Conservation (phyloP, 2,888 invertebrate genomes). For the Syritta pipiens region DNA sequence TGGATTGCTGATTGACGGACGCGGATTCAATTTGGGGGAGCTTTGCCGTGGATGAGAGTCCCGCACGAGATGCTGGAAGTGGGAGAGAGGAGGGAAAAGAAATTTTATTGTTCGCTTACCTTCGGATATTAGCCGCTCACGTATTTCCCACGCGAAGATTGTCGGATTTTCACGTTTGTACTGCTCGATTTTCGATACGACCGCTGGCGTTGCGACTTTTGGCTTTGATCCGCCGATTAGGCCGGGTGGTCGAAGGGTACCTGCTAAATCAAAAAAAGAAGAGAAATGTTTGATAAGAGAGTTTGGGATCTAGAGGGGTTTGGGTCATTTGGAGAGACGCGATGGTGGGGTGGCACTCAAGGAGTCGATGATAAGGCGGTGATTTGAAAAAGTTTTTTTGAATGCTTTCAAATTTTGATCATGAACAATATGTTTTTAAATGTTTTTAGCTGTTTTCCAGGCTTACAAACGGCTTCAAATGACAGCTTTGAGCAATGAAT, state of each 20-base stretch:
- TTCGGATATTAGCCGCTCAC: conserved; percentile 97
- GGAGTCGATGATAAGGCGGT: too few species aligned
- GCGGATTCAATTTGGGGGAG: conserved; percentile 21
- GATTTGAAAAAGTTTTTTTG: too few species aligned
- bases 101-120: conserved; percentile 84
- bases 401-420: too few species aligned
- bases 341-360: neutral
- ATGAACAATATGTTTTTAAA: too few species aligned
- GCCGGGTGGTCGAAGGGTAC: conserved; percentile 92
- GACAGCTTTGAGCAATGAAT: too few species aligned
- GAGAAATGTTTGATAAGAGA: too few species aligned
- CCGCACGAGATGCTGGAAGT: neutral
- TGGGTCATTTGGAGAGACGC: neutral
- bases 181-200: conserved; percentile 98
- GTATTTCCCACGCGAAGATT: conserved; percentile 99
- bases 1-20: conserved; percentile 52
- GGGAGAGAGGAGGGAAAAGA: conserved; percentile 13
- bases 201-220: conserved; percentile 98
- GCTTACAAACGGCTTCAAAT: too few species aligned
- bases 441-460: too few species aligned
- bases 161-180: conserved; percentile 99
- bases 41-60: conserved; percentile 53
- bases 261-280: conserved; percentile 82
- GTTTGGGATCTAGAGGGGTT: conserved; percentile 12
- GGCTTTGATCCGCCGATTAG: conserved; percentile 97